phyloP scores from a whole-genome alignment of 2,797 vertebrate genomes.

The Podarcis lilfordi region DNA sequence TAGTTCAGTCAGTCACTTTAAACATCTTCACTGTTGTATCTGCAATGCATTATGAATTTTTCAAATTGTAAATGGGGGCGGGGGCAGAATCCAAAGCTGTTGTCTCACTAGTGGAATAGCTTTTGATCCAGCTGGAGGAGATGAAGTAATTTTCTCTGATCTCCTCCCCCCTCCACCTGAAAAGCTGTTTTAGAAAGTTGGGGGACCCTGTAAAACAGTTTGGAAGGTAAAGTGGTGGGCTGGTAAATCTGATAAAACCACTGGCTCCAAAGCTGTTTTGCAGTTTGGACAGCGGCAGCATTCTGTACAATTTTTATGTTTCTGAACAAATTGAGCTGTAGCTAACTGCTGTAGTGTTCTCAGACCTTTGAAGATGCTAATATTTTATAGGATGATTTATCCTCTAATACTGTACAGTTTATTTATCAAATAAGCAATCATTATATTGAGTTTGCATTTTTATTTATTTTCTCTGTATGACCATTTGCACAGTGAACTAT shows the following conservation, averaged over 20 bases:
- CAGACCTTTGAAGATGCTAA: slow-evolving; percentile 8
- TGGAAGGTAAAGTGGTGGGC: background rate
- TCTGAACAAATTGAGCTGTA: slow-evolving; percentile 19
- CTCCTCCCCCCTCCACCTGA: background rate
- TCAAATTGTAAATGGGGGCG: background rate
- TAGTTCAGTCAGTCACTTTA: background rate
- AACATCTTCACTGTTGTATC: background rate
- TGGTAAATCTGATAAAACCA: background rate
- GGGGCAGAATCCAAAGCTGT: background rate
- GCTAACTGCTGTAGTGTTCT: slow-evolving; percentile 9
- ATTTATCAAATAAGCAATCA: background rate
- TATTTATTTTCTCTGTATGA: background rate
- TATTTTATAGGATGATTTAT: slow-evolving; percentile 1
- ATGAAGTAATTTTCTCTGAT: background rate
- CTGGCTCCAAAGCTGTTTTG: background rate
- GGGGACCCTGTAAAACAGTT: background rate
- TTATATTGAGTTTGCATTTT: background rate
- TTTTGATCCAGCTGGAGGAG: background rate
- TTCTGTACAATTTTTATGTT: slow-evolving; percentile 30
- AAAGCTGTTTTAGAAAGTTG: background rate
- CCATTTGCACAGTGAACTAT: background rate
- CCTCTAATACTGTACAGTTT: background rate
- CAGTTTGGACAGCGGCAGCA: background rate
- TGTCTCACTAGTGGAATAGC: background rate
- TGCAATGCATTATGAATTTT: background rate